Evolutionary conservation across 2,888 invertebrate species (phyloP).

Genomic region (Drosophila fungiperda): DNA sequence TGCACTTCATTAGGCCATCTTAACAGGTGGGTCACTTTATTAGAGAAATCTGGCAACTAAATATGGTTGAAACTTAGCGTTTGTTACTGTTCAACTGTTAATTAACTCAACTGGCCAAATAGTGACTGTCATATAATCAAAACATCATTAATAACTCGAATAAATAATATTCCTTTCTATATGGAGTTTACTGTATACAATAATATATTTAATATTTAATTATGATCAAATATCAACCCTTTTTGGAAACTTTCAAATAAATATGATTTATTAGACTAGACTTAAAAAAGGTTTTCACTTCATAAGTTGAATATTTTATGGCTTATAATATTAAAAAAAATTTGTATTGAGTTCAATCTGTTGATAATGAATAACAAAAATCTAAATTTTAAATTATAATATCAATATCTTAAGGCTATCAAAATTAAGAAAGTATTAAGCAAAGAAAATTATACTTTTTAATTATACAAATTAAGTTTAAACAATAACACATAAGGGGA

Average conservation of each 20-base stretch:
- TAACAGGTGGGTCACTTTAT: slow-evolving; percentile 18
- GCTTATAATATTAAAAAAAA: background rate
- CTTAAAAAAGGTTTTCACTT: background rate
- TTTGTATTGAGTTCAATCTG: background rate
- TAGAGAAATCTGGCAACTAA: slow-evolving; percentile 7
- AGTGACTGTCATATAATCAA: slow-evolving; percentile 22
- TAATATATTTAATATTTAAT: background rate
- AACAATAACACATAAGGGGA: too few relatives aligned
- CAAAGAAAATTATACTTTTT: background rate
- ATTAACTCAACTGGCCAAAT: slow-evolving; percentile 4
- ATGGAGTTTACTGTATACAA: background rate
- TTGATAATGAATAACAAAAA: background rate
- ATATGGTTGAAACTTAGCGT: slow-evolving; percentile 14
- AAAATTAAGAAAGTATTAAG: background rate
- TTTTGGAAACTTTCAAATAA: background rate
- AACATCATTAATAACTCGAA: background rate
- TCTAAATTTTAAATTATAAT: background rate
- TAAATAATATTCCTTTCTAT: background rate
- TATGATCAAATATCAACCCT: background rate
- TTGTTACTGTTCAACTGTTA: slow-evolving; percentile 32
- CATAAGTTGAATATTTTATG: background rate
- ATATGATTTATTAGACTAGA: background rate
- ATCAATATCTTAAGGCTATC: background rate
- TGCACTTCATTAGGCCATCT: slow-evolving; percentile 10
- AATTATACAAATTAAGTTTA: background rate